Evolutionary conservation across 2,888 invertebrate genomes (phyloP), one percentile per base, ranked within the genome.

Genomic region (Allygus modestus): DNA sequence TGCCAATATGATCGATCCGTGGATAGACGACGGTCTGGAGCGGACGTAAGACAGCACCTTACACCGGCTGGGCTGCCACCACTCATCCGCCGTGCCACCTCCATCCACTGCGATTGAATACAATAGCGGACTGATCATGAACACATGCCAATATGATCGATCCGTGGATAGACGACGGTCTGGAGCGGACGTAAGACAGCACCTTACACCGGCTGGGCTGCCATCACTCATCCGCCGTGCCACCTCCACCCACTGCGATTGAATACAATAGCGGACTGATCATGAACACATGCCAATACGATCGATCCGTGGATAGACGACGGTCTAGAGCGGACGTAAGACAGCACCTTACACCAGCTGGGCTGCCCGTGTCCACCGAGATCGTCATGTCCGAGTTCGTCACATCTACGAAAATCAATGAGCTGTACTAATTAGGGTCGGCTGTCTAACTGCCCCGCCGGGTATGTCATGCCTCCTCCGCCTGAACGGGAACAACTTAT

Each of bases 1-100:
- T n/a, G n/a, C n/a, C n/a, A n/a, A n/a, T n/a, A n/a, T n/a, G n/a
- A n/a, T n/a, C n/a, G n/a, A n/a, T n/a, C n/a, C n/a, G n/a, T n/a
- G 37, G 37, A 20, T n/a, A 15, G 23, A 61, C 69, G 33, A 31
- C 23, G 58, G 20, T 58, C 23, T 58, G 58, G 23, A 58, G 9
- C 58, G 58, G 58, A 58, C 58, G 58, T 58, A 23, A 58, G 58
- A 58, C n/a, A n/a, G 20, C 58, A 58, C 58, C 58, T 46, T 46
- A 58, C 58, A 58, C 58, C 46, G 46, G 7, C 46, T 46, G 12
- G 15, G 15, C 46, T 46, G 46, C 46, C 46, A 46, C 46, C 46
- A 46, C 46, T 17, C 46, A 46, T 7, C 46, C 46, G 46, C 46
- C 46, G n/a, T 46, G 46, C n/a, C 46, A 46, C 1, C 46, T 46